Evolutionary conservation across 2,113 vertebrate genomes (phyloP), one percentile per base, ranked within the genome.

Genomic region (Rhodinocichla rosea): DNA sequence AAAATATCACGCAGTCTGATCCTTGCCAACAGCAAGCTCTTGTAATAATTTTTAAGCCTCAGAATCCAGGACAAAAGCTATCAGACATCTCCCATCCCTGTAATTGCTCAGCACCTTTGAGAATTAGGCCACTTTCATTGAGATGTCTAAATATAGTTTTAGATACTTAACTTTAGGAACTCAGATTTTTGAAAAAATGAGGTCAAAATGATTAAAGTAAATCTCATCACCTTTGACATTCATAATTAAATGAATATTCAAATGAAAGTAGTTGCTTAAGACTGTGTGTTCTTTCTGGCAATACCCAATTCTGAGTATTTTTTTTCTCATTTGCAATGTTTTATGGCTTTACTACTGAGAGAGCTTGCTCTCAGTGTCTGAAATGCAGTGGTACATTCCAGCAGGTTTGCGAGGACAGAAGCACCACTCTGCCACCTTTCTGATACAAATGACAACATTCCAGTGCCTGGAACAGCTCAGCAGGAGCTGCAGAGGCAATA

Each of bases 101-200:
- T 78, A 95, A 78, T 93, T 89, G 85, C 68, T 95, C 69, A 89
- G 64, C 74, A 93, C 60, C 76, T 96, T 83, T 52, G 56, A 92
- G 89, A 93, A 95, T 50, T 73, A 89, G 90, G 76, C 20, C 71
- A 60, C 44, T 89, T 94, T 83, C 56, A 74, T 57, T 13, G 13
- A 78, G 26, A 64, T 57, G 23, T 27, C 88, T 89, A 96, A 95
- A 95, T 82, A 79, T 69, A 89, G 49, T 49, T 92, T 86, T 53
- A 82, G 93, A 78, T 44, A 77, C n/a, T 87, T 90, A 80, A 85
- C 39, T 86, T 90, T 8, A 89, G 40, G 50, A 80, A 55, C 23
- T 40, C 20, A 10, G 21, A 59, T 63, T 59, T 74, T 60, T 67
- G 26, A 27, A 70, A 64, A 90, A 91, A 75, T 7, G 0, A 78